phyloP scores from a whole-genome alignment of 2,113 vertebrate species.

The Lathamus discolor region DNA sequence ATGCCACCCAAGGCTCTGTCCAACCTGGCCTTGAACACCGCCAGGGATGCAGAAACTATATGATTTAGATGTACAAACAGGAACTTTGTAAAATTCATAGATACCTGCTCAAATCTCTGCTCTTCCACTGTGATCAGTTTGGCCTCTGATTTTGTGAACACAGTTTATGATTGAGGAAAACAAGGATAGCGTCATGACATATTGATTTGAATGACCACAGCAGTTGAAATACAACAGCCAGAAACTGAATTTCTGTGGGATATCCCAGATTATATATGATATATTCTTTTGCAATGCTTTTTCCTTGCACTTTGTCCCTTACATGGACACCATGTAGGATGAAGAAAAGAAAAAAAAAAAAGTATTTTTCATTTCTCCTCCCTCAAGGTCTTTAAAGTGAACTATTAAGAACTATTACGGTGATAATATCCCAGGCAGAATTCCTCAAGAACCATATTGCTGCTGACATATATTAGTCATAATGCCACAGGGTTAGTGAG shows the following conservation, averaged over 20 bases:
- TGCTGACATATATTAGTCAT: background rate
- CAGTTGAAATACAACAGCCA: background rate
- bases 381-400: background rate
- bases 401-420: background rate
- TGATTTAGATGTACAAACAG: background rate
- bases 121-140: background rate
- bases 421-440: background rate
- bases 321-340: background rate
- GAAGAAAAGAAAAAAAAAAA: background rate
- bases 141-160: background rate
- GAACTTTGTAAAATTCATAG: background rate
- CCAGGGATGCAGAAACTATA: background rate
- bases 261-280: background rate
- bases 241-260: background rate
- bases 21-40: no score
- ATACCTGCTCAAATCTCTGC: background rate
- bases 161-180: background rate
- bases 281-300: background rate
- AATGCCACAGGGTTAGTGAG: background rate
- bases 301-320: background rate
- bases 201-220: background rate
- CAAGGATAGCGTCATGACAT: background rate
- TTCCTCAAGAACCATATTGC: background rate
- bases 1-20: no score
- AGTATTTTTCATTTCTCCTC: background rate